phyloP scores from a whole-genome alignment of 2,888 invertebrate genomes.

The Luperina testacea region DNA sequence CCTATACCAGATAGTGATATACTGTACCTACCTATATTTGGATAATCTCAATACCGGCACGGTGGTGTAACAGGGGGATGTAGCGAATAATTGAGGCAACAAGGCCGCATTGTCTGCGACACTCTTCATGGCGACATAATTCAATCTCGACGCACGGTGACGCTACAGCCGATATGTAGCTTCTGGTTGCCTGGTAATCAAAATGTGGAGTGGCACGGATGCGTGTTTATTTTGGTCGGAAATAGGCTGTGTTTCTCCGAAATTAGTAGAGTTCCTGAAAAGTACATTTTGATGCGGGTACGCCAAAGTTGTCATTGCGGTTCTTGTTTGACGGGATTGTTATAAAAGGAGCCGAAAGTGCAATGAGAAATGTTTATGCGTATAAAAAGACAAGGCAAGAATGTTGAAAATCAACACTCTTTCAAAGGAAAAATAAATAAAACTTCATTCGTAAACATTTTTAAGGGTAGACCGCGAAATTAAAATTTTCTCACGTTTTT shows the following conservation, averaged over 20 bases:
- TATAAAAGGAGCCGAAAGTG: too few relatives aligned
- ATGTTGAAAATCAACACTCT: background rate
- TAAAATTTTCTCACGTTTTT: too few relatives aligned
- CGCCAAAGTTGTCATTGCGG: background rate
- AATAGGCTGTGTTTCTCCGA: background rate
- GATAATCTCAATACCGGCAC: constrained; percentile 30
- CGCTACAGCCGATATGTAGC: constrained; percentile 20
- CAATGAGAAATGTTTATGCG: background rate
- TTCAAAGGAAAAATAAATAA: background rate
- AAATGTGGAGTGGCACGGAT: constrained; percentile 15
- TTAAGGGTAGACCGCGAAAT: too few relatives aligned
- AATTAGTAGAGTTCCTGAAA: background rate
- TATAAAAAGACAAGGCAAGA: background rate
- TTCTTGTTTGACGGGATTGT: background rate
- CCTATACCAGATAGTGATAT: background rate
- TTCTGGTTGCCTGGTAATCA: constrained; percentile 50
- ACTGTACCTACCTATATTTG: background rate
- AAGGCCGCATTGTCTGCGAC: constrained; percentile 72
- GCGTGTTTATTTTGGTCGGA: constrained; percentile 18
- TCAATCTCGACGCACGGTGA: constrained; percentile 66
- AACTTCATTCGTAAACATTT: background rate
- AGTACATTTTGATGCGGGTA: background rate
- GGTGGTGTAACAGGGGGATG: constrained; percentile 44
- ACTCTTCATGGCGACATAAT: constrained; percentile 72
- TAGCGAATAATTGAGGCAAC: constrained; percentile 72